Base-by-base conservation (phyloP, 2,797 vertebrate species). In the Gadopsis bispinosus region DNA sequence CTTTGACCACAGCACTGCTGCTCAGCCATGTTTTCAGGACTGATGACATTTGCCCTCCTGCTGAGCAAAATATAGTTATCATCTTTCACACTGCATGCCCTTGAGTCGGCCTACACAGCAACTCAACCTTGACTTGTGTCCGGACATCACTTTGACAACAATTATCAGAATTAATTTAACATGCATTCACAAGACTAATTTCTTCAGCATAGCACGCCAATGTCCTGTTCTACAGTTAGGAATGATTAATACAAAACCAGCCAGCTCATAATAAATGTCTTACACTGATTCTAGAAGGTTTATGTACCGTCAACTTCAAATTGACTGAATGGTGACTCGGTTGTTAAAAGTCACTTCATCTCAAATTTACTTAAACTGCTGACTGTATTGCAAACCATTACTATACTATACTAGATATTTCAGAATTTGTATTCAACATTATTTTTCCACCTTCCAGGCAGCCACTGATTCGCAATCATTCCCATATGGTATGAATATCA, bases 41-140 rank as follows among this genome's bases (percentile, higher is more conserved):
- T 35, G 70, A 70, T 88, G 84, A 86, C 83, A 86, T 78, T 78
- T 79, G 12, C 54, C 72, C 48, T 80, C 72, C 59, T 9, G 54
- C 60, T 79, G 62, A 76, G 62, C 50, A 55, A 84, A 91, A 83
- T 70, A 83, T 22, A 75, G 63, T 64, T 64, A 80, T 66, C 66
- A 63, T 79, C 67, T 66, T 67, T 85, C 73, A 74, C 67, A 83
- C 55, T 19, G 10, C 48, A 55, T 1, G 69, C 37, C 88, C 85
- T 84, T 81, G 79, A 81, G 76, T 78, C 29, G 1, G 16, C 31
- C 33, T 19, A 11, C 53, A 65, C 33, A 80, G 19, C 29, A 64
- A 20, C 65, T 68, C 37, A 65, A 73, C 54, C 73, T 71, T 80
- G 80, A 85, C 65, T 69, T 59, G 7, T 54, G 16, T 48, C 66